These are phyloP conservation scores for Pangasius macronema DNA, from an alignment of 2,797 vertebrate species.

Conservation along the genomic window DNA sequence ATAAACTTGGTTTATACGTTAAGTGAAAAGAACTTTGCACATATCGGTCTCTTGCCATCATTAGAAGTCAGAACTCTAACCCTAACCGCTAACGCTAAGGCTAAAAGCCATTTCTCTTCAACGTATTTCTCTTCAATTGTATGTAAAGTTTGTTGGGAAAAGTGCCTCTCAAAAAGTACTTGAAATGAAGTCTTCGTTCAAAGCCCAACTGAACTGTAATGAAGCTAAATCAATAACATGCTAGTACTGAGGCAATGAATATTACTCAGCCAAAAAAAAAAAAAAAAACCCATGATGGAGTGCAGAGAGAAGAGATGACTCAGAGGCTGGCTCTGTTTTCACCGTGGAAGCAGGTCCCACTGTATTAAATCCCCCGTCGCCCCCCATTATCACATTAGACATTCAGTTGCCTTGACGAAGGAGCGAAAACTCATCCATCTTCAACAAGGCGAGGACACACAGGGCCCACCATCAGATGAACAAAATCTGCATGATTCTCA, in stretches of 20 bases:
- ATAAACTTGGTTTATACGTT: neutral
- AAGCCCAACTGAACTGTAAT: neutral
- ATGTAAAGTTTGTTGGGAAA: neutral
- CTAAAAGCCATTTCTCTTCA: neutral
- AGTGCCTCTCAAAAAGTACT: neutral
- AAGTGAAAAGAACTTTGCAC: neutral
- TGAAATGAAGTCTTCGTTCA: neutral
- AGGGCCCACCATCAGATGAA: constrained; percentile 38
- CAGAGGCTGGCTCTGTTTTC: constrained; percentile 5
- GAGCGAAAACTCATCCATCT: constrained; percentile 62
- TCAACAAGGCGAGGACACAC: constrained; percentile 50
- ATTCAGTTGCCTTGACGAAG: constrained; percentile 58
- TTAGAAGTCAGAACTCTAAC: neutral
- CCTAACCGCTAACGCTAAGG: neutral
- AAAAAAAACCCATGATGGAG: constrained; percentile 15
- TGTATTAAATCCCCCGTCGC: constrained; percentile 35
- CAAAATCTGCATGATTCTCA: constrained; percentile 5
- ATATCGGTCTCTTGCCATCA: neutral
- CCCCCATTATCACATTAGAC: constrained; percentile 48
- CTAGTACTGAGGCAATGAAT: neutral
- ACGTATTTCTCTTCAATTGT: no score
- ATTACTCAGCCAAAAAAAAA: neutral
- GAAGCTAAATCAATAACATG: neutral
- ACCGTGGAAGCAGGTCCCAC: neutral
- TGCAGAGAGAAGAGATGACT: constrained; percentile 8